A percentile compares a stretch with the other conserved stretches of the same genome.
phyloP scores from a whole-genome alignment of 2,113 vertebrate species.

The Varanus salvator region DNA sequence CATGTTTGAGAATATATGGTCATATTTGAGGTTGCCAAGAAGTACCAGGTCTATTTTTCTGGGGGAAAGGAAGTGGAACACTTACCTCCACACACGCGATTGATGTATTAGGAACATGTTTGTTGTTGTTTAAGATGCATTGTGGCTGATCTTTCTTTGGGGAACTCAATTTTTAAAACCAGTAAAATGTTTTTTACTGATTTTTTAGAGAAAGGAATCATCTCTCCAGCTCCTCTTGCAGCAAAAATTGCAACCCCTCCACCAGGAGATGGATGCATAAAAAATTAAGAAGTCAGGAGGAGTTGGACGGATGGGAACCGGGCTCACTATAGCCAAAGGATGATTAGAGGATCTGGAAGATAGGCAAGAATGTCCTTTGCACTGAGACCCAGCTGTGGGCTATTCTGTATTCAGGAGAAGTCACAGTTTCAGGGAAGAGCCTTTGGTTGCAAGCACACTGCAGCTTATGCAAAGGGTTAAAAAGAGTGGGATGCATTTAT shows the following conservation, averaged over 20 bases:
- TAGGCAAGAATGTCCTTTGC: background rate
- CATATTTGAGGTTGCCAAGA: too few species aligned
- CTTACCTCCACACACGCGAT: too few species aligned
- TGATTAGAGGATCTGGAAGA: background rate
- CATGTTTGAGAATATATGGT: too few species aligned
- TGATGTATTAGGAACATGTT: too few species aligned
- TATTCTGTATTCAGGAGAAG: background rate
- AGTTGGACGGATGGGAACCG: background rate
- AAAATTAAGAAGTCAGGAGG: background rate
- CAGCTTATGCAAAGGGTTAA: background rate
- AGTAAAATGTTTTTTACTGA: too few species aligned
- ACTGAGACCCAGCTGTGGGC: background rate
- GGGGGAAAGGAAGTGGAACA: too few species aligned
- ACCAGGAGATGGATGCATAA: background rate
- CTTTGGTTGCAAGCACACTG: background rate
- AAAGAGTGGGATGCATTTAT: background rate
- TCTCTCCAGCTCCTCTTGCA: background rate
- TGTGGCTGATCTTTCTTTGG: too few species aligned
- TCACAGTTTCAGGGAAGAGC: background rate
- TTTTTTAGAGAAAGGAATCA: background rate
- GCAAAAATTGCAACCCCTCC: background rate
- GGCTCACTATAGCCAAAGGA: background rate
- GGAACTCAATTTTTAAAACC: too few species aligned
- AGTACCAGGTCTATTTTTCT: too few species aligned
- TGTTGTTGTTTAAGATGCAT: too few species aligned